Percentiles rank a stretch among this genome's conserved stretches.
Conservation (phyloP, 2,797 vertebrate genomes). For the Gymnoscopelus microlampas region DNA sequence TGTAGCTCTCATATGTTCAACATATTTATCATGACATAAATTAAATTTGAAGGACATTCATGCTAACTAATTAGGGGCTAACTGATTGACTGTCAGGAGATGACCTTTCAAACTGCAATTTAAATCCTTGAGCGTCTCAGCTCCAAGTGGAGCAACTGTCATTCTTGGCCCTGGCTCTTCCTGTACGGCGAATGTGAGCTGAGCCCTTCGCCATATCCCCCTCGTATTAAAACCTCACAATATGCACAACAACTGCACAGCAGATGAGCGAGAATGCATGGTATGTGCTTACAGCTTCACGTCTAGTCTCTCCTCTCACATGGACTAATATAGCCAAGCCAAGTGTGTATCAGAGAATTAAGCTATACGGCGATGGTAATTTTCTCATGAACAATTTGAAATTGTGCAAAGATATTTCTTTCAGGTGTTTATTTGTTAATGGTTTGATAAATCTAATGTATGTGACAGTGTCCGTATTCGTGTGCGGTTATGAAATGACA, state of each 20-base stretch:
- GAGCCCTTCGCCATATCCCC: slow-evolving; percentile 76
- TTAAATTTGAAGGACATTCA: slow-evolving; percentile 35
- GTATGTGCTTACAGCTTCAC: slow-evolving; percentile 87
- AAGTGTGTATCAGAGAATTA: slow-evolving; percentile 56
- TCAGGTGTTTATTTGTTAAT: not conserved
- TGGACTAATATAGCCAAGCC: slow-evolving; percentile 83
- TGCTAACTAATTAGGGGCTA: slow-evolving; percentile 62
- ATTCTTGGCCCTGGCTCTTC: slow-evolving; percentile 85
- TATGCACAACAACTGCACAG: slow-evolving; percentile 92
- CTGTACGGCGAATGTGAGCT: slow-evolving; percentile 83
- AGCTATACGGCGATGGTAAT: not conserved
- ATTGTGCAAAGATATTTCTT: slow-evolving; percentile 3
- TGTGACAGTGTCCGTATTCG: not conserved
- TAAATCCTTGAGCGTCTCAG: slow-evolving; percentile 84
- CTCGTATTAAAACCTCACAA: slow-evolving; percentile 85
- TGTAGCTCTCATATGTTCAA: slow-evolving; percentile 16
- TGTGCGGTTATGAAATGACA: slow-evolving; percentile 1
- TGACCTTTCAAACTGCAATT: slow-evolving; percentile 79
- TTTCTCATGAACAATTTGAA: slow-evolving; percentile 12
- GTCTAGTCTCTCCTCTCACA: slow-evolving; percentile 80
- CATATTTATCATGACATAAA: not conserved
- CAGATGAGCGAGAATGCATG: slow-evolving; percentile 88
- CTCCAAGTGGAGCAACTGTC: slow-evolving; percentile 90
- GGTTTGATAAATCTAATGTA: not conserved
- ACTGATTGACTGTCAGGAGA: slow-evolving; percentile 66